Percentiles rank a stretch among this genome's conserved stretches.
Conservation (phyloP, 2,888 invertebrate genomes). For the Lithophane semibrunnea region DNA sequence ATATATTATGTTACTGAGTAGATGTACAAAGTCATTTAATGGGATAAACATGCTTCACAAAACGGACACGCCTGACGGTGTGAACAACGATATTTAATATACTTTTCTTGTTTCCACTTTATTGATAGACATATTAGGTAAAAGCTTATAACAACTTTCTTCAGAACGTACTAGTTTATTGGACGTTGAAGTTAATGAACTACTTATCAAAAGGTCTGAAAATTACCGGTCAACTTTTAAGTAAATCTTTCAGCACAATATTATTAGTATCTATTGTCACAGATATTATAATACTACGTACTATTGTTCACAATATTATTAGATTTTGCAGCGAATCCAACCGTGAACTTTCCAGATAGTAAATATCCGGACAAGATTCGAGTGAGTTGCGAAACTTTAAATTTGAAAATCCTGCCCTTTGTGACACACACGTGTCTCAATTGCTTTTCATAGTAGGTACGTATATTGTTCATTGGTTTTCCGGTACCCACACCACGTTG, state of each 20-base stretch:
- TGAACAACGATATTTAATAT: conserved; percentile 73
- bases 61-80: conserved; percentile 65
- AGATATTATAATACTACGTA: too few relatives aligned
- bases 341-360: neutral
- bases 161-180: conserved; percentile 3
- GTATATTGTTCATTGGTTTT: conserved; percentile 6
- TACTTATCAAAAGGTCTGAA: neutral
- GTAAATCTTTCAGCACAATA: neutral
- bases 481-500: neutral
- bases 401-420: neutral
- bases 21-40: conserved; percentile 66
- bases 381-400: neutral
- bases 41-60: conserved; percentile 66
- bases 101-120: conserved; percentile 71
- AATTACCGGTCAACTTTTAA: conserved; percentile 15
- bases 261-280: neutral
- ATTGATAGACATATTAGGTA: conserved; percentile 42
- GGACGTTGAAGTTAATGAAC: neutral
- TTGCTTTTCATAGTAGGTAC: neutral
- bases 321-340: too few relatives aligned
- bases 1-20: conserved; percentile 62
- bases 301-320: too few relatives aligned
- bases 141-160: conserved; percentile 46
- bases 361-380: neutral
- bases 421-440: neutral